Evolutionary conservation across 2,113 vertebrate species (phyloP).

Genomic region (Strix aluco): DNA sequence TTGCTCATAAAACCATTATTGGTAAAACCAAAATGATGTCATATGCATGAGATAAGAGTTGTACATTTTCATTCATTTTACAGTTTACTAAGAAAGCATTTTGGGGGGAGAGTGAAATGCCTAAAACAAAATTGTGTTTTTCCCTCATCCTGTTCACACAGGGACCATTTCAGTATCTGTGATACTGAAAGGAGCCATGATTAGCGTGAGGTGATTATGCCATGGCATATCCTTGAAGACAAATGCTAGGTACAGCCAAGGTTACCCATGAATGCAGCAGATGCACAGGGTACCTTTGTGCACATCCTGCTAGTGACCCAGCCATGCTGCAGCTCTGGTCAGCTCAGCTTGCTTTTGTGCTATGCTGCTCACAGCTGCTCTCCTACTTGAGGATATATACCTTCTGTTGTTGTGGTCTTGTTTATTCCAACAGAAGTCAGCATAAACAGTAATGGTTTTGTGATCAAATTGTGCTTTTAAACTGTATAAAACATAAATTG

Average conservation of each 20-base stretch:
- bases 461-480: not conserved
- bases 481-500: not conserved
- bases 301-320: not conserved
- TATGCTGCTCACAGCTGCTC: not conserved
- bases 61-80: not conserved
- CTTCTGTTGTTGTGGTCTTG: not conserved
- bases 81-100: not conserved
- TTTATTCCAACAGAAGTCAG: not conserved
- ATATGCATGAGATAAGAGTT: not conserved
- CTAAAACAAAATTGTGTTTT: not conserved
- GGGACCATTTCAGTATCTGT: not conserved
- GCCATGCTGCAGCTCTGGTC: not conserved
- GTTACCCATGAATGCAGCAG: not conserved
- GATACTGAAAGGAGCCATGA: not conserved
- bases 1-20: not conserved
- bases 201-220: not conserved
- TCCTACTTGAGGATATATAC: not conserved
- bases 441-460: not conserved
- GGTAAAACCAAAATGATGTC: not conserved
- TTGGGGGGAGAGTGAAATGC: not conserved
- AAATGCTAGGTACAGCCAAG: not conserved
- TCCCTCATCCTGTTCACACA: not conserved
- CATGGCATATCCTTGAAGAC: not conserved
- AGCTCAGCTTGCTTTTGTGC: not conserved
- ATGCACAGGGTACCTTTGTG: not conserved